Conservation (phyloP, 2,113 vertebrate species). For the Heptranchias perlo region DNA sequence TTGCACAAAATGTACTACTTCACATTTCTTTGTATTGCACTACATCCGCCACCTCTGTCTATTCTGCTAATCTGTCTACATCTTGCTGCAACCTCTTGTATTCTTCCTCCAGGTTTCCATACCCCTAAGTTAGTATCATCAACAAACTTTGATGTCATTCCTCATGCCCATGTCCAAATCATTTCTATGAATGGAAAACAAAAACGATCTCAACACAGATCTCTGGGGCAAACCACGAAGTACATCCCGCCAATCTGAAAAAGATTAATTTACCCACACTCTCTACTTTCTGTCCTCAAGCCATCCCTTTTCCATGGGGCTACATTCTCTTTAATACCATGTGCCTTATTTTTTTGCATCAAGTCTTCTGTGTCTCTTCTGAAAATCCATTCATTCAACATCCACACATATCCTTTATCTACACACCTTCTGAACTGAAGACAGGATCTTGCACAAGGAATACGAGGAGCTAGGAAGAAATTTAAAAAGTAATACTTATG, state of each 20-base stretch:
- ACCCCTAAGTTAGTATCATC: neutral
- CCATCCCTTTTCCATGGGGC: neutral
- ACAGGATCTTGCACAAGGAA: neutral
- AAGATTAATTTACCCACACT: neutral
- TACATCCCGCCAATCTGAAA: neutral
- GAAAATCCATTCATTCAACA: neutral
- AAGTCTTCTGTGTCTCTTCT: neutral
- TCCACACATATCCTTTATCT: neutral
- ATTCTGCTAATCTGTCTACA: neutral
- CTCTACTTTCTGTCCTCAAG: neutral
- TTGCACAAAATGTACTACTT: neutral
- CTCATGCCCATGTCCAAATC: neutral
- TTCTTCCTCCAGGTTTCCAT: neutral
- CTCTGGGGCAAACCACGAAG: neutral
- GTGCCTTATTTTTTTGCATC: neutral
- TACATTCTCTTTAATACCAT: neutral
- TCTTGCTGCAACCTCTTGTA: neutral
- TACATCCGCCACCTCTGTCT: neutral
- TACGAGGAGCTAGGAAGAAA: neutral
- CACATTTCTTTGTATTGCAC: neutral
- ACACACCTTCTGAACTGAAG: neutral
- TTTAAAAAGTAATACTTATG: neutral
- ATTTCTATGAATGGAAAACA: slow-evolving; percentile 9
- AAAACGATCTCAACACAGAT: neutral
- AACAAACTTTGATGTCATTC: neutral